Conservation (phyloP, 2,888 invertebrate species). For the Eristalis intricaria region DNA sequence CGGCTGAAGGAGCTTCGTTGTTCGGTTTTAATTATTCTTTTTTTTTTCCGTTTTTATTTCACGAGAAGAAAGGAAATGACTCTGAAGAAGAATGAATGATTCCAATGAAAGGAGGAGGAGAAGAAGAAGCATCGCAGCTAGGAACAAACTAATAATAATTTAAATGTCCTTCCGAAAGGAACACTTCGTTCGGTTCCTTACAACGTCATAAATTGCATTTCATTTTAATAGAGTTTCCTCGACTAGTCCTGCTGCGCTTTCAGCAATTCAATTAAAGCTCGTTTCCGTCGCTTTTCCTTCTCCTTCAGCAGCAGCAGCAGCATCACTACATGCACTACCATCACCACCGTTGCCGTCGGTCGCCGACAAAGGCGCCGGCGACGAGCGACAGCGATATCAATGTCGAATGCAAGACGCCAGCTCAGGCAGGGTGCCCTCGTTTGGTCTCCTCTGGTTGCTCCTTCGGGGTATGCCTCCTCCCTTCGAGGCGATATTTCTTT, state of each 20-base stretch:
- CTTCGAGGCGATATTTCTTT: slow-evolving; percentile 41
- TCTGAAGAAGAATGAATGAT: slow-evolving; percentile 38
- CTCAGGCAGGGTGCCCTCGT: neutral
- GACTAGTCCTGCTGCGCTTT: slow-evolving; percentile 48
- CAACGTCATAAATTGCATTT: slow-evolving; percentile 69
- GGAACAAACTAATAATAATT: slow-evolving; percentile 64
- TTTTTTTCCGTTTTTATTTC: neutral
- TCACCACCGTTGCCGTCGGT: too few relatives aligned
- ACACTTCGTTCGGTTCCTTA: slow-evolving; percentile 35
- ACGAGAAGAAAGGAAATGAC: neutral
- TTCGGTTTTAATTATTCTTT: slow-evolving; percentile 47
- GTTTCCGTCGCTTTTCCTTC: slow-evolving; percentile 8
- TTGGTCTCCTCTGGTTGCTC: neutral
- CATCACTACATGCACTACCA: too few relatives aligned
- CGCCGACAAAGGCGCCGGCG: neutral
- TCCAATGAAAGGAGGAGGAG: slow-evolving; percentile 27
- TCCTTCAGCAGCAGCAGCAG: too few relatives aligned
- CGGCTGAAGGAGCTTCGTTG: neutral
- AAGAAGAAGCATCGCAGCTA: neutral
- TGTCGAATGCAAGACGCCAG: slow-evolving; percentile 48
- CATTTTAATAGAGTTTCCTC: slow-evolving; percentile 64
- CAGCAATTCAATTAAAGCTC: slow-evolving; percentile 66
- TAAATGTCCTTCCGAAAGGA: slow-evolving; percentile 61
- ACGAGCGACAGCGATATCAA: slow-evolving; percentile 32
- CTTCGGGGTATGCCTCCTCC: slow-evolving; percentile 26